phyloP scores from a whole-genome alignment of 2,888 invertebrate genomes.

The Melolontha melolontha region DNA sequence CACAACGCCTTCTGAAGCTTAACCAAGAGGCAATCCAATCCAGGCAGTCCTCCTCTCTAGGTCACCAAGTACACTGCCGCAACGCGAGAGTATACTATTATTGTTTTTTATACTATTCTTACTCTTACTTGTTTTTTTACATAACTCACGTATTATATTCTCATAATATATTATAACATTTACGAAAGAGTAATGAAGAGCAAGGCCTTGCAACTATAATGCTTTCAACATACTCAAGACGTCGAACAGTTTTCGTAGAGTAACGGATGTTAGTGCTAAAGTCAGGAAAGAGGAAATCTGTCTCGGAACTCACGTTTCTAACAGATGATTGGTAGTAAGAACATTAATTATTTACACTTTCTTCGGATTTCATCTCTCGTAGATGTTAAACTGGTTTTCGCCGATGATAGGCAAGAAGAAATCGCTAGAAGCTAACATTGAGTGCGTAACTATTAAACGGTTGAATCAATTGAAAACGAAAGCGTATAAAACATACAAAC shows the following conservation, averaged over 20 bases:
- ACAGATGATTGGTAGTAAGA: no score
- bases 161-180: neutral
- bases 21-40: constrained; percentile 58
- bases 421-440: no score
- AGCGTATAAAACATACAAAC: no score
- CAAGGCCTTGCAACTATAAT: neutral
- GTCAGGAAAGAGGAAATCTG: no score
- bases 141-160: neutral
- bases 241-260: neutral
- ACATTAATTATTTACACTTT: no score
- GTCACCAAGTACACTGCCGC: constrained; percentile 57
- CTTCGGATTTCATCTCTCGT: no score
- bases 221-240: neutral
- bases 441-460: no score
- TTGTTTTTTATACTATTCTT: constrained; percentile 51
- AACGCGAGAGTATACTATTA: constrained; percentile 43
- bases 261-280: no score
- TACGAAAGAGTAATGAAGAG: neutral
- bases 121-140: constrained; percentile 13
- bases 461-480: no score
- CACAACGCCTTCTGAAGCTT: constrained; percentile 57
- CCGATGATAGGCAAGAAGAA: no score
- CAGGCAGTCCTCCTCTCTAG: constrained; percentile 60
- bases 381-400: no score
- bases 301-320: no score